Evolutionary conservation across 2,888 invertebrate genomes (phyloP).

Genomic region (Rhynchonema sp.): DNA sequence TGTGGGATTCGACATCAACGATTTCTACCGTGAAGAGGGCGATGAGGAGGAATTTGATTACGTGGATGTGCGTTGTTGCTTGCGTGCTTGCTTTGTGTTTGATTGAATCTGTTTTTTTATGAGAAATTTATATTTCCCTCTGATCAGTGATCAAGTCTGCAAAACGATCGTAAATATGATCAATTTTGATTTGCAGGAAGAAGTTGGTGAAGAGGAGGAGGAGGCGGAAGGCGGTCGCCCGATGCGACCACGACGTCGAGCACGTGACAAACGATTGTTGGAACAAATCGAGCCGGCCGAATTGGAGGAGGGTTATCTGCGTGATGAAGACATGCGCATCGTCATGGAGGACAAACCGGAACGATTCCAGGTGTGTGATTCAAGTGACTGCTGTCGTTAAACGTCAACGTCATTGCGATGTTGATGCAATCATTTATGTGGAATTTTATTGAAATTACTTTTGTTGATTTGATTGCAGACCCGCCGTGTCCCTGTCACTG

Average conservation of each 20-base stretch:
- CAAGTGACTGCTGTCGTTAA: no score
- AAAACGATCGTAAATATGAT: background rate
- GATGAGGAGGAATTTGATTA: constrained; percentile 17
- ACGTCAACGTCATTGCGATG: no score
- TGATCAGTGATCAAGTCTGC: background rate
- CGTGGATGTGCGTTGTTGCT: constrained; percentile 21
- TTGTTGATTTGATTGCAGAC: constrained; percentile 10
- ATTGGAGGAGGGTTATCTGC: constrained; percentile 81
- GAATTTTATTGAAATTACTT: background rate
- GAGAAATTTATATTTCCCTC: background rate
- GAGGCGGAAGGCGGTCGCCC: constrained; percentile 23
- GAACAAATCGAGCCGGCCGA: constrained; percentile 67
- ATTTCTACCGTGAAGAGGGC: constrained; percentile 30
- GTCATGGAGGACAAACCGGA: constrained; percentile 37
- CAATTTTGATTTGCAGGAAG: constrained; percentile 8
- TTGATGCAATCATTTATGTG: no score
- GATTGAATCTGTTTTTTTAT: background rate
- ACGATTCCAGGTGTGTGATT: constrained; percentile 35
- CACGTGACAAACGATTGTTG: constrained; percentile 14
- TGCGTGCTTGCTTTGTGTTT: no score
- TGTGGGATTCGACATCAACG: constrained; percentile 56
- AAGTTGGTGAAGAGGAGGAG: constrained; percentile 25
- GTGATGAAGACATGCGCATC: constrained; percentile 72
- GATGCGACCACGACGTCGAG: constrained; percentile 12
- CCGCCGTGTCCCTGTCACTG: constrained; percentile 19